phyloP scores from a whole-genome alignment of 2,797 vertebrate genomes.

The Arnoldichthys spilopterus region DNA sequence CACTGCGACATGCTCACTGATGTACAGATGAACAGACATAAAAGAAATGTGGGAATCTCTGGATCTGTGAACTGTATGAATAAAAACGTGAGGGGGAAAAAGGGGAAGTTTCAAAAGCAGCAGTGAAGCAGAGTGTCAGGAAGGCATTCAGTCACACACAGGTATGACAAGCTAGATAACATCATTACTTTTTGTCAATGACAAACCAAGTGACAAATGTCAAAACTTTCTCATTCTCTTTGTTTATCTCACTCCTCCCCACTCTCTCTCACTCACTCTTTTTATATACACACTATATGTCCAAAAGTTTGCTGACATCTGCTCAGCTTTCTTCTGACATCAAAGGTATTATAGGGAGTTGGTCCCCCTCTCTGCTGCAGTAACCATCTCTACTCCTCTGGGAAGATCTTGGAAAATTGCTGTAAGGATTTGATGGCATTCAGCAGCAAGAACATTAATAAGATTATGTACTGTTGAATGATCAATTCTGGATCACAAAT shows the following conservation, averaged over 20 bases:
- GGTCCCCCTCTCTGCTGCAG: background rate
- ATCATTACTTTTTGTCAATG: slow-evolving; percentile 16
- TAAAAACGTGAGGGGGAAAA: background rate
- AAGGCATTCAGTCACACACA: background rate
- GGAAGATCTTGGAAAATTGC: background rate
- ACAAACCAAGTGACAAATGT: background rate
- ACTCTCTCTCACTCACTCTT: background rate
- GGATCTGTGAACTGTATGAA: slow-evolving; percentile 6
- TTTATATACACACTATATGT: slow-evolving; percentile 13
- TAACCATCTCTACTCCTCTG: too few relatives aligned
- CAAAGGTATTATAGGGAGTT: too few relatives aligned
- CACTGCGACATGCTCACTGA: too few relatives aligned
- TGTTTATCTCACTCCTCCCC: background rate
- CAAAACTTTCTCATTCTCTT: slow-evolving; percentile 1
- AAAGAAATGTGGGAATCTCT: background rate
- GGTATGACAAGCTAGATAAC: slow-evolving; percentile 9
- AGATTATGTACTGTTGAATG: too few relatives aligned
- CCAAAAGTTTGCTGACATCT: too few relatives aligned
- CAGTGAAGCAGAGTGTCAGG: background rate
- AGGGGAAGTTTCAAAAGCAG: background rate
- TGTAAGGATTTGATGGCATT: too few relatives aligned
- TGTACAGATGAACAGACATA: background rate
- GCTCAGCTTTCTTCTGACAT: background rate
- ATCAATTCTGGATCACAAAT: too few relatives aligned
- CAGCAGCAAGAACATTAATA: background rate